Evolutionary conservation across 2,113 vertebrate species (phyloP), one percentile per base, ranked within the genome.

Genomic region (Stercorarius parasiticus): DNA sequence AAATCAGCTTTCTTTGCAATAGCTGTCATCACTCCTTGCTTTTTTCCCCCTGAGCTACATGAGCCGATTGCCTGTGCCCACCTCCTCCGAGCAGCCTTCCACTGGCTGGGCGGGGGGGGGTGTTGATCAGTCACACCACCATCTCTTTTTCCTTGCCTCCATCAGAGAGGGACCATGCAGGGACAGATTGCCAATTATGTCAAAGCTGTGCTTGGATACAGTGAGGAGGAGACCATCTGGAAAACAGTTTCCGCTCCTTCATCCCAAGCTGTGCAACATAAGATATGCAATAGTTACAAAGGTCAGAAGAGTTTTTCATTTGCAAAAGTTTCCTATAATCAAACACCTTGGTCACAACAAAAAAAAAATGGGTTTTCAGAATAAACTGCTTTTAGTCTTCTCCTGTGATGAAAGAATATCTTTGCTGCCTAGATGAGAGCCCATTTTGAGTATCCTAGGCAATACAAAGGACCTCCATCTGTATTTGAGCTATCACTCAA

Each of bases 41-140:
- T 55, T 83, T 32, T 77, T 72, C 11, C 49, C 58, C 49, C 58
- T 32, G 38, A 79, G 52, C 19, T 80, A 36, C 18, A 23, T 4
- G 1, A 82, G 8, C 27, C 2, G 1, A 15, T 16, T 59, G 5
- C 8, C 30, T 64, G 10, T 50, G 27, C 8, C 42, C 21, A 38
- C 10, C 34, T 67, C 6, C 2, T 80, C 47, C 45, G 23, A 82
- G 34, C 30, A 36, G n/a, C 16, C 18, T 67, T 59, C 25, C n/a
- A 53, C 52, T 71, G 80, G n/a, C n/a, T n/a, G n/a, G n/a, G n/a
- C n/a, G 4, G 16, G 6, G 1, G 5, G 7, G 12, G 21, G 4
- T 47, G 14, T 15, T 86, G 18, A 59, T 67, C 58, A 80, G 26
- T 17, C 62, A 69, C 40, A 40, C 3, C 34, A 82, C 5, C 14